Evolutionary conservation across 2,888 invertebrate genomes (phyloP).

Genomic region (Archips crataeganus): DNA sequence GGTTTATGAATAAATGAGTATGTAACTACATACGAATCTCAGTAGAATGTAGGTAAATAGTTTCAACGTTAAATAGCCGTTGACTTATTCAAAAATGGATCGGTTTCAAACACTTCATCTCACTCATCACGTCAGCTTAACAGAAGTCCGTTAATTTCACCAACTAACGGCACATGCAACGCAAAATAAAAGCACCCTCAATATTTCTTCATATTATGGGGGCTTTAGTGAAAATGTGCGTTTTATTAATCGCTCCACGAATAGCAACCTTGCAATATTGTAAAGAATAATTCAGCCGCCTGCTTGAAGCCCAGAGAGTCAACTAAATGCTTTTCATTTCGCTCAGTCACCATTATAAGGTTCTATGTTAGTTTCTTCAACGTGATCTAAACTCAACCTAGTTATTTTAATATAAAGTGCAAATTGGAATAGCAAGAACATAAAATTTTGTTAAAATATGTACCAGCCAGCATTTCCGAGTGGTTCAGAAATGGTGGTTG

Average conservation of each 20-base stretch:
- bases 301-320: constrained; percentile 58
- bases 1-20: no score
- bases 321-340: constrained; percentile 44
- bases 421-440: constrained; percentile 4
- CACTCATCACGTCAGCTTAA: no score
- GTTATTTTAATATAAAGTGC: not conserved
- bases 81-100: no score
- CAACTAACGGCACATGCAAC: no score
- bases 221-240: constrained; percentile 41
- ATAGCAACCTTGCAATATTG: constrained; percentile 54
- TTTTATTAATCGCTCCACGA: constrained; percentile 45
- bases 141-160: no score
- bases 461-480: not conserved
- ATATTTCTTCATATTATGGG: not conserved
- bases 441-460: not conserved
- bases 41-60: no score
- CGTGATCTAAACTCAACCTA: not conserved
- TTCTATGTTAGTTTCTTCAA: not conserved
- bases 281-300: constrained; percentile 54
- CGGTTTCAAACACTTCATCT: no score
- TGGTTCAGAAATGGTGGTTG: constrained; percentile 4
- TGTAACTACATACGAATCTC: no score
- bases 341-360: not conserved
- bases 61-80: no score
- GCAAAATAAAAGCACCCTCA: not conserved